phyloP scores from a whole-genome alignment of 2,888 invertebrate species.

The Mimachlamys varia region DNA sequence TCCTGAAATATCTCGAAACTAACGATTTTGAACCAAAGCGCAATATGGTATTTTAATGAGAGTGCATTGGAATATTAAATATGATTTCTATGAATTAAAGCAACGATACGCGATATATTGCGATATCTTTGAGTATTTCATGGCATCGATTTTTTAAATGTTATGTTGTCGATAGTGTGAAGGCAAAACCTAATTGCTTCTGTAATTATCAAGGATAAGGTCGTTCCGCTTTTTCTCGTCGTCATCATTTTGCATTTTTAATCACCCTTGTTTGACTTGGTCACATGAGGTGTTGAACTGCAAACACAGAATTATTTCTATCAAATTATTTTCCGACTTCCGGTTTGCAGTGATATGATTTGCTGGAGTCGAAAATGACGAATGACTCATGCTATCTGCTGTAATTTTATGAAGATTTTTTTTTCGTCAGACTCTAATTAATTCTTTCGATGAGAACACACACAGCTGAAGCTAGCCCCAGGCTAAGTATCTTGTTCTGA shows the following conservation, averaged over 20 bases:
- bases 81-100: no score
- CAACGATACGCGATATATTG: no score
- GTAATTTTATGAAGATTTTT: constrained; percentile 26
- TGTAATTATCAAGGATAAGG: background rate
- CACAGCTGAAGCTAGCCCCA: background rate
- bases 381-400: constrained; percentile 6
- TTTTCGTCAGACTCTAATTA: background rate
- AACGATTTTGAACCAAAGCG: no score
- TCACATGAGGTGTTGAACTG: background rate
- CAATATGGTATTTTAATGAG: no score
- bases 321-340: constrained; percentile 13
- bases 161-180: no score
- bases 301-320: constrained; percentile 13
- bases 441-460: constrained; percentile 4
- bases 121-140: no score
- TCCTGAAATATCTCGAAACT: no score
- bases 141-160: no score
- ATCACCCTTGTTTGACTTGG: background rate
- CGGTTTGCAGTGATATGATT: background rate
- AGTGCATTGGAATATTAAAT: no score
- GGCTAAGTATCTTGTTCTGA: constrained; percentile 14
- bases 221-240: background rate
- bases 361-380: background rate
- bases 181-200: background rate
- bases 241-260: constrained; percentile 5